Percentiles rank a stretch among this genome's conserved stretches.
phyloP scores from a whole-genome alignment of 1,140 invertebrate genomes.

The Eueides isabella region DNA sequence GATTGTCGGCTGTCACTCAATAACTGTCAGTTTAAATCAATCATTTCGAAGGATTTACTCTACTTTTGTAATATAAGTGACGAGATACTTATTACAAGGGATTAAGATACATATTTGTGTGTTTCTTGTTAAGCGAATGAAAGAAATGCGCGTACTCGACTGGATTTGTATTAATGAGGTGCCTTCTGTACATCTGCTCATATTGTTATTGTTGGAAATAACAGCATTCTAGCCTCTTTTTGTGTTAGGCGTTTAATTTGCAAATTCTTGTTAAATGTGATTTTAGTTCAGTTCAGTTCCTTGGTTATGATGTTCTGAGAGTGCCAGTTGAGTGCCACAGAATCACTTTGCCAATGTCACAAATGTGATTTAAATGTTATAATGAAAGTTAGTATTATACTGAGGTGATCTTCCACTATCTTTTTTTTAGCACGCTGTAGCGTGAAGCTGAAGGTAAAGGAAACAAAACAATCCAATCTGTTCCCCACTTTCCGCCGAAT shows the following conservation, averaged over 20 bases:
- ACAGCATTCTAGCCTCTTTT: conserved; percentile 8
- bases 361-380: too few species aligned
- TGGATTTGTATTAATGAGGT: conserved; percentile 45
- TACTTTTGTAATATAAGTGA: conserved; percentile 27
- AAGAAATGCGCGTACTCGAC: conserved; percentile 28
- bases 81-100: conserved; percentile 10
- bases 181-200: conserved; percentile 33
- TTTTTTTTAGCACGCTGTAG: too few species aligned
- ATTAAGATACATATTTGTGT: conserved; percentile 28
- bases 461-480: too few species aligned
- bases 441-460: too few species aligned
- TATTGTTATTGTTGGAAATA: conserved; percentile 39
- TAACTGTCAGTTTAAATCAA: conserved; percentile 62
- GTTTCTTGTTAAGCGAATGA: not conserved
- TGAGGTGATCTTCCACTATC: too few species aligned
- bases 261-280: not conserved
- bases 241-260: not conserved
- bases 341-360: too few species aligned
- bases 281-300: too few species aligned
- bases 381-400: too few species aligned
- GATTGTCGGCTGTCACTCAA: conserved; percentile 49
- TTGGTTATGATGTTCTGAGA: too few species aligned
- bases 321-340: too few species aligned
- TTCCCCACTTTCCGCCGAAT: too few species aligned
- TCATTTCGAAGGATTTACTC: conserved; percentile 42